phyloP scores from a whole-genome alignment of 1,140 invertebrate genomes.

The Chelonus insularis region DNA sequence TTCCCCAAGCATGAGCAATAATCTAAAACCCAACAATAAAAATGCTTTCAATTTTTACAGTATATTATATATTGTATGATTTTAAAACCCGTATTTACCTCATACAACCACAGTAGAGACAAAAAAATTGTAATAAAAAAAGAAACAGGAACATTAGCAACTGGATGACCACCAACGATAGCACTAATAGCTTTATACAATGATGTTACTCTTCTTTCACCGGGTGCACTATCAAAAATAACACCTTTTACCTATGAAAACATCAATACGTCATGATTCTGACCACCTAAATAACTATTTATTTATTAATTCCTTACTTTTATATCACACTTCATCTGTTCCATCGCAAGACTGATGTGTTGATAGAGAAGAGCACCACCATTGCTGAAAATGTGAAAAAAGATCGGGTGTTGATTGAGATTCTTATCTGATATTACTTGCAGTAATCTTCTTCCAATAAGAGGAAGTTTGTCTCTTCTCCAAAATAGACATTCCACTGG shows the following conservation, averaged over 20 bases:
- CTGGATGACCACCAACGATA: slow-evolving; percentile 62
- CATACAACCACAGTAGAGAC: slow-evolving; percentile 65
- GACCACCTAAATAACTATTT: too few species aligned
- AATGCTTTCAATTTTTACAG: not conserved
- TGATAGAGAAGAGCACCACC: slow-evolving; percentile 74
- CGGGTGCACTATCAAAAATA: slow-evolving; percentile 77
- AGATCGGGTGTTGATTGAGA: slow-evolving; percentile 71
- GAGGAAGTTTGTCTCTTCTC: slow-evolving; percentile 64
- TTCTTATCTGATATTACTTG: slow-evolving; percentile 70
- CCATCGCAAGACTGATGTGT: slow-evolving; percentile 65
- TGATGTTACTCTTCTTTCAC: slow-evolving; percentile 63
- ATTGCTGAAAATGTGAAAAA: slow-evolving; percentile 82
- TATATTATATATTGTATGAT: too few species aligned
- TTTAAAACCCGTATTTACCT: too few species aligned
- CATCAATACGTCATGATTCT: too few species aligned
- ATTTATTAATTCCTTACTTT: too few species aligned
- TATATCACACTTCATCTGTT: slow-evolving; percentile 56
- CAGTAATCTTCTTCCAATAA: slow-evolving; percentile 68
- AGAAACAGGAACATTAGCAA: slow-evolving; percentile 62
- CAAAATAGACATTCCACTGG: slow-evolving; percentile 71
- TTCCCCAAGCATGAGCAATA: slow-evolving; percentile 38
- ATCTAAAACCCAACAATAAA: slow-evolving; percentile 40
- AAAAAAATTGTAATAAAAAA: slow-evolving; percentile 63
- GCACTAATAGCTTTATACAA: slow-evolving; percentile 65
- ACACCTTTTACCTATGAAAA: slow-evolving; percentile 67